Percentiles rank a stretch among this genome's conserved stretches.
phyloP scores from a whole-genome alignment of 2,797 vertebrate species.

The Danio albolineatus region DNA sequence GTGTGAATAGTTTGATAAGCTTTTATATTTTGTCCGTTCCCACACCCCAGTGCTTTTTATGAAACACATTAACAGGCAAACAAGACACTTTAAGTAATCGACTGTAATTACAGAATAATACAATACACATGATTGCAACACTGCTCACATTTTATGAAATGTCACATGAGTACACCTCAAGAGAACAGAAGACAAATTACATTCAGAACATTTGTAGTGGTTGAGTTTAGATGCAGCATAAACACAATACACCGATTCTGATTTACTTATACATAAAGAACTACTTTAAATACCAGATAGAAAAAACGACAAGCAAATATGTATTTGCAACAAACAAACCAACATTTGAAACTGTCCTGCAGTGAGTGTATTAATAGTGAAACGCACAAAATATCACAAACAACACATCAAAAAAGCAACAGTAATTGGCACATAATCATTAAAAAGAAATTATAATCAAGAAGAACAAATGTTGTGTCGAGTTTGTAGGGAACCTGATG shows the following conservation, averaged over 20 bases:
- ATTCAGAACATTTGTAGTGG: conserved; percentile 70
- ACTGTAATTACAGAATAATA: conserved; percentile 68
- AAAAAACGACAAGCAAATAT: conserved; percentile 9
- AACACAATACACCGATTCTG: conserved; percentile 67
- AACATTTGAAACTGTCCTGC: conserved; percentile 60
- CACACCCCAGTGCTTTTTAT: conserved; percentile 15
- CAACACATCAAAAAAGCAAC: conserved; percentile 11
- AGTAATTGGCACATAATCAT: conserved; percentile 24
- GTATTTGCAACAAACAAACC: neutral
- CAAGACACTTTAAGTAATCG: conserved; percentile 44
- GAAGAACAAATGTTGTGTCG: neutral
- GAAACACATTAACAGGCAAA: conserved; percentile 37
- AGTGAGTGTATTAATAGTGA: conserved; percentile 52
- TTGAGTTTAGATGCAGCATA: conserved; percentile 54
- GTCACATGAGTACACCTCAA: conserved; percentile 63
- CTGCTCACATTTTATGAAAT: conserved; percentile 65
- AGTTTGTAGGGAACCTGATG: neutral
- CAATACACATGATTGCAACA: conserved; percentile 68
- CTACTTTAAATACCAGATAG: conserved; percentile 10
- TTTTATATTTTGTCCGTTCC: conserved; percentile 1
- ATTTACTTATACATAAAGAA: conserved; percentile 3
- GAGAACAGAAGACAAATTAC: conserved; percentile 67
- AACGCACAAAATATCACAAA: conserved; percentile 24
- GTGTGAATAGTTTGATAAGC: neutral
- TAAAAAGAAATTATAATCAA: conserved; percentile 17